A percentile compares a stretch with the other conserved stretches of the same genome.
phyloP scores from a whole-genome alignment of 1,140 invertebrate species.

The Proctacanthus coquilletti region DNA sequence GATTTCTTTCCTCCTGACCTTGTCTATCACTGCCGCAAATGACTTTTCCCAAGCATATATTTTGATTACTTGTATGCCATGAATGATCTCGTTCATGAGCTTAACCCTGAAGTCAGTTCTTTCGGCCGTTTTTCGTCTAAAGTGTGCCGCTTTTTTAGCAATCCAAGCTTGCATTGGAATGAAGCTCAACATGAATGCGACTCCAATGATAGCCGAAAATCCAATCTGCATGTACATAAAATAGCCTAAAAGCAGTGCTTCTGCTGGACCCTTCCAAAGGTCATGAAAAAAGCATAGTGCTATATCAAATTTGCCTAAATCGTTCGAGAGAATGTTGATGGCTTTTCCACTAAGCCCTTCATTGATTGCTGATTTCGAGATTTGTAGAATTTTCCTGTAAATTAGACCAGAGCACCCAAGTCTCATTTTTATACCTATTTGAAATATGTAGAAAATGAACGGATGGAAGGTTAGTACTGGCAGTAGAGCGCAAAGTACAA shows the following conservation, averaged over 20 bases:
- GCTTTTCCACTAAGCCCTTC: conserved; percentile 70
- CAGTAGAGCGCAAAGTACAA: conserved; percentile 45
- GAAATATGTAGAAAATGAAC: conserved; percentile 55
- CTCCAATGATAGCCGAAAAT: conserved; percentile 55
- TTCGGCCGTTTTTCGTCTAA: conserved; percentile 34
- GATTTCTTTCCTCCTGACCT: conserved; percentile 41
- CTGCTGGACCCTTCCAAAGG: conserved; percentile 56
- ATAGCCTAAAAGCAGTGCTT: conserved; percentile 54
- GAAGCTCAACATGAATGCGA: conserved; percentile 60
- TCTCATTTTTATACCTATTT: conserved; percentile 58
- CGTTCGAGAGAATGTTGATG: conserved; percentile 78
- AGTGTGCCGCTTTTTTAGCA: conserved; percentile 48
- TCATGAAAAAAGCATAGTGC: conserved; percentile 49
- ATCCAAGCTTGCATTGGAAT: conserved; percentile 70
- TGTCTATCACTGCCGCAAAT: conserved; percentile 51
- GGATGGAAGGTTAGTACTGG: conserved; percentile 61
- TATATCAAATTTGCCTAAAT: conserved; percentile 55
- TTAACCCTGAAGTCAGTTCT: conserved; percentile 68
- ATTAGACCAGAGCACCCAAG: conserved; percentile 64
- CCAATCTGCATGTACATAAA: conserved; percentile 63
- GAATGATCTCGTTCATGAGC: conserved; percentile 71
- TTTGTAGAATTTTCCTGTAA: conserved; percentile 59
- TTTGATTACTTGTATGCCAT: conserved; percentile 68
- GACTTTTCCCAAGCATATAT: conserved; percentile 85
- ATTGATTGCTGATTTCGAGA: conserved; percentile 50